Base-by-base conservation (phyloP, 2,888 invertebrate genomes). In the Pheosia tremula region DNA sequence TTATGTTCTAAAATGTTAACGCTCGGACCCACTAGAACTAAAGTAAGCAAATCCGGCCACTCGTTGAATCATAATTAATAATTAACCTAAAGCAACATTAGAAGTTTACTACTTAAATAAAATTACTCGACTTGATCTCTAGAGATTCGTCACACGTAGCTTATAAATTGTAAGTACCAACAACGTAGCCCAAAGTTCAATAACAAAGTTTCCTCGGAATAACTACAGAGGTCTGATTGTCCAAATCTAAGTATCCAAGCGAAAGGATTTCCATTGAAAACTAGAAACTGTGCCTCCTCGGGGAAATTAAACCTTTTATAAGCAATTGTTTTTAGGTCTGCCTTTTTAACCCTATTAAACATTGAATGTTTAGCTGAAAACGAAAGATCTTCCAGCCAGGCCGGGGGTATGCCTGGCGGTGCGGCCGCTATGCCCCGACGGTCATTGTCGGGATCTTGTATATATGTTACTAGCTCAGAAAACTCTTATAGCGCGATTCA, bases 301-400 rank as follows among this genome's bases (percentile, higher is more conserved):
- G 75, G 75, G 75, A 75, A 75, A 75, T 75, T 73, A 75, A 59
- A 56, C 58, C 59, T 71, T 69, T 62, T 63, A 66, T 69, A 67
- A 63, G 66, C 66, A 52, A 53, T 52, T 62, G 61, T 69, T 69
- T 71, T 66, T 64, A 59, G 61, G 66, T 64, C 68, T 60, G 68
- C 63, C 64, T 67, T 64, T 57, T 66, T 60, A 50, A 61, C 61
- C 37, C 0, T 54, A 38, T 37, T 41, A 41, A 41, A 24, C 24
- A 24, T 24, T 24, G 24, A 24, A 24, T 24, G 24, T 24, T 24
- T 24, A 24, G 24, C 24, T 24, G 24, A 24, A 24, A 24, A 24
- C 24, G 24, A 24, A 24, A 24, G 24, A 24, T 24, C 24, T 24
- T 24, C 24, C 24, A 24, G 24, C 24, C 24, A 24, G 24, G 24